Base-by-base conservation (phyloP, 2,797 vertebrate species). In the Paramormyrops hopkinsi region DNA sequence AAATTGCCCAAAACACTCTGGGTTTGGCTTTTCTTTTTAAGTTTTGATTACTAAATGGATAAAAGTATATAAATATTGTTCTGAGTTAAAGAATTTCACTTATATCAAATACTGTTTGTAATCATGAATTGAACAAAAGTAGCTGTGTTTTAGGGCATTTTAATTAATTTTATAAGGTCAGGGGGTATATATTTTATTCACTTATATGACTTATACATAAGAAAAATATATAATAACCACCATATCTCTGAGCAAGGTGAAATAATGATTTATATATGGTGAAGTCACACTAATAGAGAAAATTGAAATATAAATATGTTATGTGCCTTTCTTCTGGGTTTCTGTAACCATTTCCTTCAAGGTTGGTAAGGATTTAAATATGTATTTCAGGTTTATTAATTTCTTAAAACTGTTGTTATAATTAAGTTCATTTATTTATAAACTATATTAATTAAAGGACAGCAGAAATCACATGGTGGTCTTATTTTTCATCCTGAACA, bases 401-500 rank as follows among this genome's bases (percentile, higher is more conserved):
- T 79, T 44, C 37, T 79, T 46, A 19, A 79, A 79, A 44, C 41
- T 79, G 73, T 79, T 79, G 19, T 79, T 46, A 9, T 44, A 44
- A 79, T 46, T 46, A 73, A 37, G 29, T 17, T 4, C 4, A 46
- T 79, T 79, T 44, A 46, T 79, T 79, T 46, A 33, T 79, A 79
- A 79, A 79, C 37, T 44, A 44, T 79, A 79, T 79, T 44, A 79
- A 79, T 79, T 73, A 73, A 73, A 73, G 73, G 33, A 44, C n/a
- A 79, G 17, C 17, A n/a, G 73, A 79, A 79, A 79, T 14, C 11
- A 48, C n/a, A 22, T 12, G 44, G 41, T 46, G 79, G 69, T 54
- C 53, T 89, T 89, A 44, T 82, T 29, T 46, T 89, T 83, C 14
- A 59, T 44, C 54, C 4, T 25, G 76, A 83, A 83, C n/a, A 89